Evolutionary conservation across 2,888 invertebrate genomes (phyloP), one percentile per base, ranked within the genome.

Genomic region (Athalia circularis): DNA sequence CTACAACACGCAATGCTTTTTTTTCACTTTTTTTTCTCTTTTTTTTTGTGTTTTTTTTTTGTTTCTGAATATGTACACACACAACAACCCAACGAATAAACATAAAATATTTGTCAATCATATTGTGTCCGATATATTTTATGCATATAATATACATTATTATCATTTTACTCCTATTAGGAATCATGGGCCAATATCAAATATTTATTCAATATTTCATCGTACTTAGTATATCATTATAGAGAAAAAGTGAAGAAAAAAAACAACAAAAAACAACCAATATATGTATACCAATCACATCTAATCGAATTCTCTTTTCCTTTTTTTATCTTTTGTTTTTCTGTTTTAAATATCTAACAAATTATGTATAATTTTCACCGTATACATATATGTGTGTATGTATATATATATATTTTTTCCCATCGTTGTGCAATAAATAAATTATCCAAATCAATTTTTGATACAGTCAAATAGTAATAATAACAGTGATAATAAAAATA

Each of bases 371-470:
- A 29, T 29, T 29, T 29, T 29, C 2, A 29, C 29, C 29, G 29
- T 29, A 29, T 29, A 29, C 29, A 29, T 29, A 29, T 29, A 29
- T 29, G 29, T 29, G 29, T 29, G 29, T 29, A 29, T 29, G 29
- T 29, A 29, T 29, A 29, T 29, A 29, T 29, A 29, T 29, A 29
- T 1, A 29, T 29, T 29, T 29, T 29, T 2, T 62, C 77, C 29
- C 29, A 29, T 29, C 29, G 29, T 29, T 29, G 2, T 29, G 29
- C 65, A 88, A 89, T 89, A 89, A 89, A 89, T 89, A 88, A 89
- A 86, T 89, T 86, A 88, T 86, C 84, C 85, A 86, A 86, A 87
- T 85, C 82, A 86, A 86, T 87, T 84, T 84, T 80, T 79, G 85
- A 83, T 79, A 80, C 29, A 29, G 29, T 29, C 29, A 29, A 29